phyloP scores from a whole-genome alignment of 2,113 vertebrate species.

The Eulacestoma nigropectus region DNA sequence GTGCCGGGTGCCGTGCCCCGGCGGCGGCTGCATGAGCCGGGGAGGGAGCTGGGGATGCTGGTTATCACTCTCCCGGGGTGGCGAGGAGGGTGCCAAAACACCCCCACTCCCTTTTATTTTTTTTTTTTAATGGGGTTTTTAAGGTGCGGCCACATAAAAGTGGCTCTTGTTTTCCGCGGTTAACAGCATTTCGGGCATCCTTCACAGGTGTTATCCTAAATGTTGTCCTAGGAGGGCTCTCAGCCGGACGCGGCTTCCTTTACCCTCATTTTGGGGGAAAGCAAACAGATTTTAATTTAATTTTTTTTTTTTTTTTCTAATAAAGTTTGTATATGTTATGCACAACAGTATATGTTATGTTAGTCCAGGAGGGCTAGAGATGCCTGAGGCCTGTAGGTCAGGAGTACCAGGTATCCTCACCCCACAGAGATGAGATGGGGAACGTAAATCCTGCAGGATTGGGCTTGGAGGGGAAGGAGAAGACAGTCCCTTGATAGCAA shows the following conservation, averaged over 20 bases:
- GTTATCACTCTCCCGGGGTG: not conserved
- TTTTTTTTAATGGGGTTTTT: not conserved
- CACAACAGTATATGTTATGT: too few species aligned
- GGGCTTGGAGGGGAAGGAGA: not conserved
- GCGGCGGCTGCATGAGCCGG: not conserved
- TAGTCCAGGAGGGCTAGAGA: not conserved
- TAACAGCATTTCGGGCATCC: not conserved
- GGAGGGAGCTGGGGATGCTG: not conserved
- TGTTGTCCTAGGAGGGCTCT: not conserved
- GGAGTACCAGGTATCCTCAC: not conserved
- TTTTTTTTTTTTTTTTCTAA: not conserved
- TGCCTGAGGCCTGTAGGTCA: not conserved
- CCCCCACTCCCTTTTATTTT: not conserved
- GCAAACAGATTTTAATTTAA: not conserved
- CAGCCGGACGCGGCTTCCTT: rapidly evolving
- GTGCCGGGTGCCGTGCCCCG: not conserved
- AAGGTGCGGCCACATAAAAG: not conserved
- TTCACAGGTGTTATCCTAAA: not conserved
- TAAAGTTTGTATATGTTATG: not conserved
- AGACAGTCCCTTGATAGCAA: not conserved
- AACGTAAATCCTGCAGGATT: rapidly evolving
- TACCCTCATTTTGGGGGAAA: not conserved
- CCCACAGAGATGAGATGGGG: not conserved
- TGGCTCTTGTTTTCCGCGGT: not conserved
- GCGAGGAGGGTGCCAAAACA: not conserved